Evolutionary conservation across 2,113 vertebrate genomes (phyloP).

Genomic region (Silurus meridionalis): DNA sequence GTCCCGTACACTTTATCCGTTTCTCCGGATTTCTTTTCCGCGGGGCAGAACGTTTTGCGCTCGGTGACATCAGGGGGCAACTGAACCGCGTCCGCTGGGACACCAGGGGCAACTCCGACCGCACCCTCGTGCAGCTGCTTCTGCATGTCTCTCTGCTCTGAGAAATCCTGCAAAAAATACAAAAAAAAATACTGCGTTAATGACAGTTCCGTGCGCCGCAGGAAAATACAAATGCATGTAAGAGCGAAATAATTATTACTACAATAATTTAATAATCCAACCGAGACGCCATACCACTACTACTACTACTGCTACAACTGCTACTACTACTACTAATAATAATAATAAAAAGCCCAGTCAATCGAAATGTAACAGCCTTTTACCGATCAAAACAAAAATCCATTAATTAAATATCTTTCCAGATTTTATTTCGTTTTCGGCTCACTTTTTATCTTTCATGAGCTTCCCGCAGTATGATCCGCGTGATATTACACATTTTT

Average conservation of each 20-base stretch:
- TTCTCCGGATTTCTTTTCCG: constrained; percentile 76
- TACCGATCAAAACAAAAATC: background rate
- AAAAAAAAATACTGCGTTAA: background rate
- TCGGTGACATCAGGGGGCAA: constrained; percentile 63
- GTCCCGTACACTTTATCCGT: constrained; percentile 81
- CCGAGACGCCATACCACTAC: background rate
- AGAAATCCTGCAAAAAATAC: constrained; percentile 78
- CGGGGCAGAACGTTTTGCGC: constrained; percentile 72
- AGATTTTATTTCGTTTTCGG: background rate
- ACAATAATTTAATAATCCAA: too few species aligned
- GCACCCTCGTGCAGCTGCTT: constrained; percentile 71
- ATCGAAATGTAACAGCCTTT: background rate
- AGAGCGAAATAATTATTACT: background rate
- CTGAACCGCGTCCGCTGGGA: constrained; percentile 15
- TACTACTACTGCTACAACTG: background rate
- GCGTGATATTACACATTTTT: background rate
- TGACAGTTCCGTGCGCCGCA: background rate
- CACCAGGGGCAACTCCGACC: constrained; percentile 58
- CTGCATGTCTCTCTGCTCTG: constrained; percentile 82
- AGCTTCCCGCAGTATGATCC: background rate
- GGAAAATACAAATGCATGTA: background rate
- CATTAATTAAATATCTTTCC: background rate
- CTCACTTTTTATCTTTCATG: background rate
- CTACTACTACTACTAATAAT: too few species aligned
- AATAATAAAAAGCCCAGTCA: background rate